Evolutionary conservation across 2,113 vertebrate species (phyloP), one percentile per base, ranked within the genome.

Genomic region (Gorsachius goisagi): DNA sequence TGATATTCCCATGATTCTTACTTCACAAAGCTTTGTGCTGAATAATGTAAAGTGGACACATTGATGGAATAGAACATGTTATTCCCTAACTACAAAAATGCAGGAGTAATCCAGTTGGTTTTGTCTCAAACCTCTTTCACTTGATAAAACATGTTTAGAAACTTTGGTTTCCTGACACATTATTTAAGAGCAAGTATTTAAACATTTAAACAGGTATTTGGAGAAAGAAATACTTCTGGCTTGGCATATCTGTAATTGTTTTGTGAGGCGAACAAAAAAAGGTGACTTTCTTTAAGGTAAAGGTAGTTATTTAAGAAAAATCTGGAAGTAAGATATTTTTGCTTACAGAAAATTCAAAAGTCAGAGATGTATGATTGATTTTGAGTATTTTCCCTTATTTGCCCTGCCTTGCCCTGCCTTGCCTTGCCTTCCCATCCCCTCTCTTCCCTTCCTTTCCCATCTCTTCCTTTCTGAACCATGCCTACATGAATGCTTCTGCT

Each of bases 1-100:
- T 98, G 98, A 98, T 98, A 98, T 98, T 98, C 98, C 98, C 98
- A 97, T 98, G 98, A 98, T 98, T 98, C 98, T 98, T 98, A 97
- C 98, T 98, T 98, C 93, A 97, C 93, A 97, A 98, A 98, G 97
- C 98, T 98, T 98, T 98, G 95, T 98, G 98, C 98, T 98, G 98
- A 98, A 98, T 98, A 98, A 97, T 98, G 95, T 97, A 98, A 98
- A 98, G 97, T 96, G 97, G 96, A 97, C 97, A 97, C 85, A 71
- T 95, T 98, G 97, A 98, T 97, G 95, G 95, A 97, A 97, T 93
- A 97, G 97, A 98, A 97, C 86, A 62, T 97, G 97, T 97, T 97
- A 97, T 96, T 97, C 92, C 90, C 60, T 97, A 97, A 97, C 94
- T 98, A 86, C 93, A 87, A 35, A 95, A 95, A 85, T 68, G 59